Evolutionary conservation across 2,797 vertebrate genomes (phyloP), one percentile per base, ranked within the genome.

Genomic region (Megaceryle alcyon): DNA sequence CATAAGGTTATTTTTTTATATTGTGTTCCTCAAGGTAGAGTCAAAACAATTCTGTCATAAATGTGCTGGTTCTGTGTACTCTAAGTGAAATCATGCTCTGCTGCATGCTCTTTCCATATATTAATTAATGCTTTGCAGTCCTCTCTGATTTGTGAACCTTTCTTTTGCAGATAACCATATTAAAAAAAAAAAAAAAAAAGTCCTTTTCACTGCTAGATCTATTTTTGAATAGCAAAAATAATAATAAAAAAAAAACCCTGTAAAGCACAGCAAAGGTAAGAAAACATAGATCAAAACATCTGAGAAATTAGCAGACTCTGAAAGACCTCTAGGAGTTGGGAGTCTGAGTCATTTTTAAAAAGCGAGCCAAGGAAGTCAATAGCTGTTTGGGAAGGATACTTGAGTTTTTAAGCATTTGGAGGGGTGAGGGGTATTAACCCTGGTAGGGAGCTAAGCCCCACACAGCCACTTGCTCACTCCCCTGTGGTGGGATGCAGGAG

Each of bases 31-130:
- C 61, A 35, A 72, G 66, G 46, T 37, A 88, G 29, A 43, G 86
- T 80, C 49, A 84, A 92, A 88, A 63, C 16, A 53, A 72, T 82
- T 93, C 86, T 88, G 66, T 84, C 70, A 86, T 82, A 84, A 93
- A 90, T 15, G 43, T 79, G 51, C 70, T 75, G 63, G 63, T 63
- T 90, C n/a, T 56, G n/a, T 79, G 73, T 65, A 29, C 59, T 93
- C 46, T 25, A 83, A 91, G 77, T 69, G 63, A 86, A 95, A 93
- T 84, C 37, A 43, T 60, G 59, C 92, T 93, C 77, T 82, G n/a
- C 82, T 79, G 26, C 59, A 33, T 82, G 43, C 21, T 79, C n/a
- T 56, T 82, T 84, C 80, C 6, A 26, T 69, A 33, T 25, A 84
- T 94, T 86, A 79, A 82, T 86, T 91, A 90, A 81, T 86, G 92